Base-by-base conservation (phyloP, 2,113 vertebrate species). In the Elachura formosa region DNA sequence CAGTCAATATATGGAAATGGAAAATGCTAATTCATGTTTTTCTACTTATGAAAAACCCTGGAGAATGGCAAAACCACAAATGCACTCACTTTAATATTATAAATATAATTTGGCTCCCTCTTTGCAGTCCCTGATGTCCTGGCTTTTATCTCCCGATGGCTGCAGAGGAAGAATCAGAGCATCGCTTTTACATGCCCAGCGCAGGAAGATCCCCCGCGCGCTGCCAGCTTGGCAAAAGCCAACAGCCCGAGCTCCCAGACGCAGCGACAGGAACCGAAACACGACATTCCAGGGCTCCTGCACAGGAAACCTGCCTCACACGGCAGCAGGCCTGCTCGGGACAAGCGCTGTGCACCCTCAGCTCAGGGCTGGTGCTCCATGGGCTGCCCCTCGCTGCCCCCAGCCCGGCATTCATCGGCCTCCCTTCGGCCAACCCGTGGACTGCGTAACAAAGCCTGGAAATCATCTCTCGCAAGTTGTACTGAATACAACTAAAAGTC, bases 21-120 rank as follows among this genome's bases (percentile, higher is more conserved):
- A 98, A 98, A 98, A 98, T 98, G 98, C 97, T 98, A 98, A 98
- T 98, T 98, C 97, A 97, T 98, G 98, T 98, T 98, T 98, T 98
- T 98, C 98, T 98, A 97, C 98, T 98, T 98, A 97, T 75, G 97
- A 98, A 98, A 98, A 97, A 96, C 98, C 98, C 98, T 94, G 89
- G 98, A 98, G 98, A 97, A 97, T 43, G 97, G 97, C 97, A 98
- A 98, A 97, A 97, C 97, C 98, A 98, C 98, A 98, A 98, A 98
- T 94, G 97, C 97, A 97, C 98, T 98, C 98, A 97, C 97, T 98
- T 98, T 98, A 98, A 98, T 98, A 98, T 98, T 98, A 98, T 98
- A 98, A 98, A 98, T 98, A 98, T 98, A 98, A 98, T 98, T 98
- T 98, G 98, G 98, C 97, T 98, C 97, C 97, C 97, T 97, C 97